A percentile compares a stretch with the other conserved stretches of the same genome.
These are phyloP conservation scores for Toxotes jaculatrix DNA, from an alignment of 2,113 vertebrate genomes.

Conservation along the genomic window DNA sequence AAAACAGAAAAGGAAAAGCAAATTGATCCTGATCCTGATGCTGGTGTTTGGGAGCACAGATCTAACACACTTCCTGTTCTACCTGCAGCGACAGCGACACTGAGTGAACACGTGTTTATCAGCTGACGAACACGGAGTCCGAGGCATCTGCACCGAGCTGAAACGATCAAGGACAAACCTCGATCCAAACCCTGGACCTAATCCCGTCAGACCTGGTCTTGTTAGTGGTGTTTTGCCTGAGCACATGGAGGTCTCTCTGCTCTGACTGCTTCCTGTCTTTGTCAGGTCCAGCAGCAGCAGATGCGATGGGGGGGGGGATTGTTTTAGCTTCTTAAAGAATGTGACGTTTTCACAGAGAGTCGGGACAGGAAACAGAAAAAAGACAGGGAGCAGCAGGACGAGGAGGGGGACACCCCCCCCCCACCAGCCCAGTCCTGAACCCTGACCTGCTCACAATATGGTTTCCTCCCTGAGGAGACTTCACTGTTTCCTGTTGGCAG, in stretches of 20 bases:
- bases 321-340: slow-evolving; percentile 55
- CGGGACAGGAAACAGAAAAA: slow-evolving; percentile 49
- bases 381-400: slow-evolving; percentile 15
- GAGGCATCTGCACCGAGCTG: no score
- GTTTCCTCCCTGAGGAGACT: slow-evolving; percentile 54
- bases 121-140: no score
- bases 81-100: no score
- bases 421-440: slow-evolving; percentile 17
- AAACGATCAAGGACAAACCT: no score
- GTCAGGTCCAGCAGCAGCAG: slow-evolving; percentile 13
- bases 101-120: no score
- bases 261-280: slow-evolving; percentile 38
- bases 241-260: not conserved
- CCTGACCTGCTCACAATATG: slow-evolving; percentile 21
- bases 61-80: no score
- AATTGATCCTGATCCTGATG: no score
- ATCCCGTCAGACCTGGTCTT: no score
- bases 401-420: not conserved
- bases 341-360: slow-evolving; percentile 13
- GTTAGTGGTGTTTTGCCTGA: no score
- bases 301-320: slow-evolving; percentile 24
- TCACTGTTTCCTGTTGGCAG: slow-evolving; percentile 37
- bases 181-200: no score
- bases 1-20: no score
- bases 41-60: no score